Base-by-base conservation (phyloP, 2,113 vertebrate genomes). In the Pachyramphus minor region DNA sequence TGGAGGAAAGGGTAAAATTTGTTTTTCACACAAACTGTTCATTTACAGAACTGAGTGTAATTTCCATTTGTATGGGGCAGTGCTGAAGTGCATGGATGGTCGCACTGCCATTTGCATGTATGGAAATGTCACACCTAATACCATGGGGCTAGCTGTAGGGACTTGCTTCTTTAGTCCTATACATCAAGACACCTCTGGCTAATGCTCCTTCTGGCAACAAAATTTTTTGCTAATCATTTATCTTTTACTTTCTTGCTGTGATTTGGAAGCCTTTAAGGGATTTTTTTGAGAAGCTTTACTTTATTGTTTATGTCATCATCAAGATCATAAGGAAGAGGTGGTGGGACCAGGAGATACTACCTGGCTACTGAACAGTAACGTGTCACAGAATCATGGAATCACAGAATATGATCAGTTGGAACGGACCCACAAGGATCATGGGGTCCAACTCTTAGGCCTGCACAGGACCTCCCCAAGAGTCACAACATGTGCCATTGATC, bases 41-140 rank as follows among this genome's bases (percentile, higher is more conserved):
- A 7, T 20, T 68, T 79, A 33, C 27, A 87, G 63, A 64, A 52
- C 8, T 0, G 4, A 45, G 19, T 11, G 5, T 7, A 73, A 33
- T 19, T 60, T 52, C 1, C 2, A 23, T 49, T 52, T 74, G 28
- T 11, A 19, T 5, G 5, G 6, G 59, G 8, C 19, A 69, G 8
- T 49, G 44, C 9, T n/a, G n/a, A 77, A 74, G 35, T n/a, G 19
- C 5, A 4, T 6, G 33, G 14, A 35, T 1, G 2, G 10, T 53
- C 1, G 1, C 14, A 33, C 41, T 85, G 41, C 21, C 2, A 0
- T 11, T 7, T 15, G 9, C 21, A 2, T 11, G 35, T 27, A 5
- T n/a, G n/a, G 24, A 79, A 63, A 14, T 81, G 19, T 60, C 76
- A 47, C 0, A 0, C 21, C 44, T 66, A 41, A 9, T 35, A 55